Conservation (phyloP, 37 sponge, comb jelly and placozoan species). For the Spongilla lacustris region DNA sequence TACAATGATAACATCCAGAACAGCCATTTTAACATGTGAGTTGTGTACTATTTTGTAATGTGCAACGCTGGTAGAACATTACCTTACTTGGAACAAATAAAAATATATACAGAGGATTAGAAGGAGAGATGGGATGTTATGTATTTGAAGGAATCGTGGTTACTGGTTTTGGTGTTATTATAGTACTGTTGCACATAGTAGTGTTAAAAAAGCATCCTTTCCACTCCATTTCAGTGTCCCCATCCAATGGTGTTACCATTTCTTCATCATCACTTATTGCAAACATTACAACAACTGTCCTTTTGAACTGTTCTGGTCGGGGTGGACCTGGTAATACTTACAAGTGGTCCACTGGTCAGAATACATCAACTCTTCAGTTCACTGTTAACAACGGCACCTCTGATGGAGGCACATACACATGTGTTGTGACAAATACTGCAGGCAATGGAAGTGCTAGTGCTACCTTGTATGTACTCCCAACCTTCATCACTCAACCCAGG, state of each 20-base stretch:
- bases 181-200: too few species aligned
- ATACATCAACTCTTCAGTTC: neutral
- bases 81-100: too few species aligned
- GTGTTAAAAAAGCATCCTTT: neutral
- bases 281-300: neutral
- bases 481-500: constrained; percentile 10
- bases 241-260: constrained; percentile 20
- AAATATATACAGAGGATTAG: too few species aligned
- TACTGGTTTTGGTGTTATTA: too few species aligned
- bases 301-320: constrained; percentile 39
- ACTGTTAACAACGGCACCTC: constrained; percentile 24
- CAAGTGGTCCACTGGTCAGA: constrained; percentile 42
- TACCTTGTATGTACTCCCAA: constrained; percentile 24
- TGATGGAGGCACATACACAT: constrained; percentile 65
- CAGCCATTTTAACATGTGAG: too few species aligned
- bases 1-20: too few species aligned
- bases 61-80: too few species aligned
- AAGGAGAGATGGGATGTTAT: too few species aligned
- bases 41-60: too few species aligned
- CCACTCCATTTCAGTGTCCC: constrained; percentile 26
- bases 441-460: constrained; percentile 33
- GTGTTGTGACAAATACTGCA: constrained; percentile 65
- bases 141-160: too few species aligned
- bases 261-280: constrained; percentile 6
- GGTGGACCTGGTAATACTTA: constrained; percentile 53